Percentiles rank a stretch among this genome's conserved stretches.
These are phyloP conservation scores for Esox masquinongy DNA, from an alignment of 2,797 vertebrate genomes.

Conservation along the genomic window DNA sequence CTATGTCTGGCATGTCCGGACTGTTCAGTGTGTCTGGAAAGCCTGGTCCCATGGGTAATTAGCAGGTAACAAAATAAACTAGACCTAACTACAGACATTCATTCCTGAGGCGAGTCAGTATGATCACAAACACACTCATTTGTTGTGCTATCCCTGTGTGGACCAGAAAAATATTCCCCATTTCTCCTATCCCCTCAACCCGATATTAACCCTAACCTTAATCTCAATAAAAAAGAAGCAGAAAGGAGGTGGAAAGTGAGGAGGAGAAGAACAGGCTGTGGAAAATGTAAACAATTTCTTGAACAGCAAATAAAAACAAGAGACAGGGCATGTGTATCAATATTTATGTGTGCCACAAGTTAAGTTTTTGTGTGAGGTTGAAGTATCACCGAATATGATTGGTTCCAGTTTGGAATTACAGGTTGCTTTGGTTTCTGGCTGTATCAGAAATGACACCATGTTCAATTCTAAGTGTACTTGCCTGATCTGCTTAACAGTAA, in stretches of 20 bases:
- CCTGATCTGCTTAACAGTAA: background rate
- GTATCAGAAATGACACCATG: background rate
- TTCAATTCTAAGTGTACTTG: background rate
- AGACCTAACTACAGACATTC: background rate
- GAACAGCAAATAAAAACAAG: conserved; percentile 7
- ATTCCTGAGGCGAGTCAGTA: conserved; percentile 4
- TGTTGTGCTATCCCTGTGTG: background rate
- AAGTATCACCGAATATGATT: background rate
- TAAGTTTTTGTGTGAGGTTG: background rate
- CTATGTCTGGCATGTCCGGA: background rate
- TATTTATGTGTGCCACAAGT: conserved; percentile 16
- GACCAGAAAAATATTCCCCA: background rate
- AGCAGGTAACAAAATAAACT: conserved; percentile 8
- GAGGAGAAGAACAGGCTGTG: background rate
- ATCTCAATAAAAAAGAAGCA: background rate
- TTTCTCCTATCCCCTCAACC: too few species aligned
- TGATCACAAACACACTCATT: background rate
- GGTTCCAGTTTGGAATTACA: background rate
- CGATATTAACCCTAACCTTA: too few species aligned
- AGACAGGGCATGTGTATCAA: conserved; percentile 1
- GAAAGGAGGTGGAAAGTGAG: background rate
- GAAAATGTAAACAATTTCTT: background rate
- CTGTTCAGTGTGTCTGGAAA: background rate
- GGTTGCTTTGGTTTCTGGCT: background rate
- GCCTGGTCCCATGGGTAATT: conserved; percentile 6